Percentiles rank a stretch among this genome's conserved stretches.
Evolutionary conservation across 2,888 invertebrate species (phyloP).

Genomic region (Synanthedon vespiformis): DNA sequence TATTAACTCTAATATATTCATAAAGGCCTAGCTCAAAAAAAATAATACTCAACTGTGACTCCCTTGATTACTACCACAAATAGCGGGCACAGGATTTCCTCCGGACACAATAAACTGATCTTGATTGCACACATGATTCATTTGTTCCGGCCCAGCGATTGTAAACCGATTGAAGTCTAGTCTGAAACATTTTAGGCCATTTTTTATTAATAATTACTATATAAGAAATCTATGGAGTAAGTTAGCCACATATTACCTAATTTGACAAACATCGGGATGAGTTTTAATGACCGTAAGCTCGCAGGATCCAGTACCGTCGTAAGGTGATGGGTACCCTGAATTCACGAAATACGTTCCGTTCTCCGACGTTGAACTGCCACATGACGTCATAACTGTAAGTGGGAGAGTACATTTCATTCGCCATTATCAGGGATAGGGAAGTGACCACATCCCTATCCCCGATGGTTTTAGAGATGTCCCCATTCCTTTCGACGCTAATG

Average conservation of each 20-base stretch:
- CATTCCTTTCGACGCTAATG: too few species aligned
- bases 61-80: constrained; percentile 84
- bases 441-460: too few species aligned
- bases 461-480: too few species aligned
- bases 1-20: too few species aligned
- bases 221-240: background rate
- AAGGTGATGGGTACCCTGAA: constrained; percentile 78
- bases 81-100: constrained; percentile 81
- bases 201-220: background rate
- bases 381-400: constrained; percentile 78
- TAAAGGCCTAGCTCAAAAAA: too few species aligned
- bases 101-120: constrained; percentile 90
- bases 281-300: constrained; percentile 84
- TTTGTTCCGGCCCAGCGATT: constrained; percentile 80
- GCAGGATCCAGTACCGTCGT: constrained; percentile 85
- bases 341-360: constrained; percentile 92
- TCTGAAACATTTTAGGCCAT: constrained; percentile 35
- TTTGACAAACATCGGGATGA: constrained; percentile 84
- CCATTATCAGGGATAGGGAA: too few species aligned
- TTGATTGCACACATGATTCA: constrained; percentile 83
- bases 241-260: constrained; percentile 66
- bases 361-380: constrained; percentile 81
- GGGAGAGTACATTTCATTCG: too few species aligned
- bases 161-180: constrained; percentile 84
- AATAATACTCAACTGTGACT: constrained; percentile 77